A percentile compares a stretch with the other conserved stretches of the same genome.
phyloP scores from a whole-genome alignment of 2,888 invertebrate genomes.

The Ferrisia virgata region DNA sequence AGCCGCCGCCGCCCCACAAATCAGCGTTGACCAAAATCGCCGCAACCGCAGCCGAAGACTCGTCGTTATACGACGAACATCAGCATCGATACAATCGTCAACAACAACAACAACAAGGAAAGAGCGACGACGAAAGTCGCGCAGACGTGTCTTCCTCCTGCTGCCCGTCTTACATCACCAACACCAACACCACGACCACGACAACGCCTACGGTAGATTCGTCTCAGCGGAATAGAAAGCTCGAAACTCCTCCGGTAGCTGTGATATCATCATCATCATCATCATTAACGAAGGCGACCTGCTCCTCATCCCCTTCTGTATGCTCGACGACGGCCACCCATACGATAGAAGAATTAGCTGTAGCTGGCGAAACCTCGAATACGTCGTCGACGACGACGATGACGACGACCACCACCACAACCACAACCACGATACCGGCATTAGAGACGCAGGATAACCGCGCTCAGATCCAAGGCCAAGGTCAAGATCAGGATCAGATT shows the following conservation, averaged over 20 bases:
- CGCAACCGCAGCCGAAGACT: too few relatives aligned
- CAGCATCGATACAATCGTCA: slow-evolving; percentile 53
- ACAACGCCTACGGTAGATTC: not conserved
- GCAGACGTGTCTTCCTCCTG: not conserved
- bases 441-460: not conserved
- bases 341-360: not conserved
- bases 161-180: not conserved
- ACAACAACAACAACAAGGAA: not conserved
- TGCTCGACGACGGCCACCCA: too few relatives aligned
- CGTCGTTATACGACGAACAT: not conserved
- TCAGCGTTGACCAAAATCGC: not conserved
- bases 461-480: not conserved
- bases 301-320: not conserved
- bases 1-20: slow-evolving; percentile 37
- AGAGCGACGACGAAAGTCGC: not conserved
- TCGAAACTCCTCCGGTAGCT: not conserved
- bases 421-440: not conserved
- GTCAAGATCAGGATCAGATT: not conserved
- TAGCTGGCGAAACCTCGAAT: not conserved
- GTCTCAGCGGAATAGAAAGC: not conserved
- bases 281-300: not conserved
- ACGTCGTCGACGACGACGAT: not conserved
- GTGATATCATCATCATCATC: not conserved
- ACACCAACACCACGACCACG: not conserved
- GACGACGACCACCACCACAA: not conserved